A percentile compares a stretch with the other conserved stretches of the same genome.
phyloP scores from a whole-genome alignment of 2,113 vertebrate species.

The Hydrolagus affinis region DNA sequence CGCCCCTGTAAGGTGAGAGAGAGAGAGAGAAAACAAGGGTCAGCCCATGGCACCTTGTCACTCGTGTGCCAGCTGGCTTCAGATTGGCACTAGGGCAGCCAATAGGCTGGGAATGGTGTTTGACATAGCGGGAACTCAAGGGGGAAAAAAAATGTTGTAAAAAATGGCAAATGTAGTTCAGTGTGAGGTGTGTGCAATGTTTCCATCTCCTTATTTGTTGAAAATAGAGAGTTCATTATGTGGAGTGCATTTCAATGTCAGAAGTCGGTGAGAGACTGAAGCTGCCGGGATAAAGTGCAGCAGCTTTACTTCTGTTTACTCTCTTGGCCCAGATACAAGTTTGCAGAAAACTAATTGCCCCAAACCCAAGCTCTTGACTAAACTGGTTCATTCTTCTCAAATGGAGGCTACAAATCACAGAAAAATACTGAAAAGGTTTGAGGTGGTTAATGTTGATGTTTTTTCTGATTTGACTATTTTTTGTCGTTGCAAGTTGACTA shows the following conservation, averaged over 20 bases:
- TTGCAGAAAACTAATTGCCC: slow-evolving; percentile 4
- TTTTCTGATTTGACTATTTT: neutral
- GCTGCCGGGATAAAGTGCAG: neutral
- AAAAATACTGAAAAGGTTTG: neutral
- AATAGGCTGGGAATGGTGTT: neutral
- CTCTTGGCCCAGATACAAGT: neutral
- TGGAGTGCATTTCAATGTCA: neutral
- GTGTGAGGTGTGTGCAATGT: neutral
- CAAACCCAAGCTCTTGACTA: neutral
- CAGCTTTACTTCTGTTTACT: neutral
- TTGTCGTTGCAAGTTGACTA: neutral
- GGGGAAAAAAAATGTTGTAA: neutral
- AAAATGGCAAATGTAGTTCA: neutral
- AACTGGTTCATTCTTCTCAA: neutral
- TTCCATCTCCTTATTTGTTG: neutral
- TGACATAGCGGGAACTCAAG: neutral
- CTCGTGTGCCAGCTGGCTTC: neutral
- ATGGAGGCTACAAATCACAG: neutral
- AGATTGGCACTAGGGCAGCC: neutral
- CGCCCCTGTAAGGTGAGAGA: neutral
- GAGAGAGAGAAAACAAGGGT: neutral
- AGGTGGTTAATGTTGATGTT: neutral
- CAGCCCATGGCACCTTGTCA: neutral
- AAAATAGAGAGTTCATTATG: neutral
- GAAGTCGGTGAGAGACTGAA: neutral